Base-by-base conservation (phyloP, 1,140 invertebrate genomes). In the Bombus superbus region DNA sequence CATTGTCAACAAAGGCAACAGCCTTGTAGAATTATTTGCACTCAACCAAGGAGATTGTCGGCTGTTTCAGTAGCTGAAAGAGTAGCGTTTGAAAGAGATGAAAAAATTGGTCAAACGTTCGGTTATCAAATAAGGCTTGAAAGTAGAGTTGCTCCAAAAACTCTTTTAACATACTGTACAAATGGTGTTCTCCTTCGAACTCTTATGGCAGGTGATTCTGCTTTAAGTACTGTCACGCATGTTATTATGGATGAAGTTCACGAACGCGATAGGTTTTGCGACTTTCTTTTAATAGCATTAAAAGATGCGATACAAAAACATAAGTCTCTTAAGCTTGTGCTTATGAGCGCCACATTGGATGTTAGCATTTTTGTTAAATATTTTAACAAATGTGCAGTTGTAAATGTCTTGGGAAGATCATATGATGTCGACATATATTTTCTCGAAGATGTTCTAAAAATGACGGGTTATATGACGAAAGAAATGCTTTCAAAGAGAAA, bases 261-360 rank as follows among this genome's bases (percentile, higher is more conserved):
- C 94, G 99, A 99, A 94, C 96, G 99, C 1, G 98, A 99, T 94
- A 96, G 98, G 89, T 97, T 98, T 92, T 97, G 98, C 75, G 99
- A 99, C 95, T 99, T 99, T 94, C 95, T 99, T 28, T 94, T 99
- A 62, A 98, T 99, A 77, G 97, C 98, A 28, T 93, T 99, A 15
- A 96, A 97, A 80, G 97, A 99, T 90, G 96, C 97, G 8, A 92
- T 99, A 10, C 92, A 96, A 2, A 96, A 97, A 32, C 97, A 97
- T 90, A 96, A 96, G 83, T 96, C 97, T 83, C 94, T 99, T 0
- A 97, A 97, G 87, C 88, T 99, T 0, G 96, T 99, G 73, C 95
- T 99, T 2, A 99, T 99, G 98, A 99, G 98, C n/a, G 99, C 99
- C 11, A 98, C 98, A 4, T 96, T 99, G 90, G 97, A 99, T 89